Evolutionary conservation across 37 sponge, comb jelly and placozoan species (phyloP).

Genomic region (Agelas oroides): DNA sequence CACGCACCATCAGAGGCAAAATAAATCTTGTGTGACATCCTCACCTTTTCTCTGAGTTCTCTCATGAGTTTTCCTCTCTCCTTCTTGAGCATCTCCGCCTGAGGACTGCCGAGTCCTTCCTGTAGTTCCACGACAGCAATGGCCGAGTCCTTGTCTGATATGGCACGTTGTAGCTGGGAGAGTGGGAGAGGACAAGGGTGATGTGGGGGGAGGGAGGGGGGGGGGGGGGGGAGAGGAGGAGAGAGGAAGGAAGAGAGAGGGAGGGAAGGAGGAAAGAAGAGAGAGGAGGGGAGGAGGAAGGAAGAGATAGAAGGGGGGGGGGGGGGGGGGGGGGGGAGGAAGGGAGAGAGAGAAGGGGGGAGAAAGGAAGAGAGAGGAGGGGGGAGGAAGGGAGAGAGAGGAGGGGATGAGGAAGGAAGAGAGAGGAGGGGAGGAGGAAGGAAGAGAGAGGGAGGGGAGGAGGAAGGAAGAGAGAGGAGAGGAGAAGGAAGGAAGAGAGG

Average conservation of each 20-base stretch:
- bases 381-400: not conserved
- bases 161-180: slow-evolving; percentile 19
- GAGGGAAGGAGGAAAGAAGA: not conserved
- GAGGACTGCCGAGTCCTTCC: not conserved
- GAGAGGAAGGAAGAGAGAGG: not conserved
- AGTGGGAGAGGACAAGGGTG: not conserved
- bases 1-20: no score
- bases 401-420: not conserved
- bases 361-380: not conserved
- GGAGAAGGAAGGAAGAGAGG: not conserved
- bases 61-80: slow-evolving; percentile 24
- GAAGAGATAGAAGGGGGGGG: not conserved
- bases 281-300: not conserved
- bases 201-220: not conserved
- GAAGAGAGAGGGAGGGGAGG: not conserved
- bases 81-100: not conserved
- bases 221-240: not conserved
- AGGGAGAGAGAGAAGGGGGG: not conserved
- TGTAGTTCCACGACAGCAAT: slow-evolving; percentile 38
- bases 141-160: slow-evolving; percentile 45
- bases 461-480: not conserved
- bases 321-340: not conserved
- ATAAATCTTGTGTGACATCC: no score
- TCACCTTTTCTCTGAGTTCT: slow-evolving; percentile 34
- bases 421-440: not conserved